Percentiles rank a stretch among this genome's conserved stretches.
Conservation (phyloP, 2,888 invertebrate species). For the Iphiclides podalirius region DNA sequence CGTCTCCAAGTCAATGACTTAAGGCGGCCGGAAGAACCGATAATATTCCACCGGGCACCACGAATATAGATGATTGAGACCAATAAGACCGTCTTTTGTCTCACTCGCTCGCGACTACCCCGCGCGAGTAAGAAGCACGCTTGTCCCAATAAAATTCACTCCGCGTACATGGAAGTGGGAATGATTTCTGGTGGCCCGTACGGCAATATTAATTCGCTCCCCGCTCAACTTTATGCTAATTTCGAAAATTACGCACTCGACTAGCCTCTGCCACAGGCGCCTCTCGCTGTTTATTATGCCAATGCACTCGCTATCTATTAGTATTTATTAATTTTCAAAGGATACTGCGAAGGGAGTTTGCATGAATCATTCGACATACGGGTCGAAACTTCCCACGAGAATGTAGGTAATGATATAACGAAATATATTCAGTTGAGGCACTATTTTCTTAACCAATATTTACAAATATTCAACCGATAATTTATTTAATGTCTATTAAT, state of each 20-base stretch:
- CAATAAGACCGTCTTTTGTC: slow-evolving; percentile 50
- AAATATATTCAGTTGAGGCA: no score
- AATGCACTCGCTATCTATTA: neutral
- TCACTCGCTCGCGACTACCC: slow-evolving; percentile 39
- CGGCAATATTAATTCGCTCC: slow-evolving; percentile 66
- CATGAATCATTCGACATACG: slow-evolving; percentile 13
- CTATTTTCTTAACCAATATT: no score
- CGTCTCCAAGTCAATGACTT: slow-evolving; percentile 63
- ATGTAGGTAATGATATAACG: slow-evolving; percentile 5
- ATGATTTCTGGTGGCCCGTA: slow-evolving; percentile 63
- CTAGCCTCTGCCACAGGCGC: slow-evolving; percentile 15
- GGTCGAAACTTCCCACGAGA: slow-evolving; percentile 14
- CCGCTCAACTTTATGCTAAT: neutral
- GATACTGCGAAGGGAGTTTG: neutral
- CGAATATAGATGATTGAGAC: slow-evolving; percentile 78
- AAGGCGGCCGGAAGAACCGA: slow-evolving; percentile 67
- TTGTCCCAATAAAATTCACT: slow-evolving; percentile 60
- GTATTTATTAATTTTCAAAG: slow-evolving; percentile 19
- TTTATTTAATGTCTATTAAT: no score
- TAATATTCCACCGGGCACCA: slow-evolving; percentile 73
- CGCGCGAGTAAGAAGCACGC: slow-evolving; percentile 38
- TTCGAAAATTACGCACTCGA: slow-evolving; percentile 2
- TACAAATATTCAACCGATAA: no score
- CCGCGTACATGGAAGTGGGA: slow-evolving; percentile 75
- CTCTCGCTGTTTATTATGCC: neutral